Conservation (phyloP, 2,888 invertebrate species). For the Iphiclides podalirius region DNA sequence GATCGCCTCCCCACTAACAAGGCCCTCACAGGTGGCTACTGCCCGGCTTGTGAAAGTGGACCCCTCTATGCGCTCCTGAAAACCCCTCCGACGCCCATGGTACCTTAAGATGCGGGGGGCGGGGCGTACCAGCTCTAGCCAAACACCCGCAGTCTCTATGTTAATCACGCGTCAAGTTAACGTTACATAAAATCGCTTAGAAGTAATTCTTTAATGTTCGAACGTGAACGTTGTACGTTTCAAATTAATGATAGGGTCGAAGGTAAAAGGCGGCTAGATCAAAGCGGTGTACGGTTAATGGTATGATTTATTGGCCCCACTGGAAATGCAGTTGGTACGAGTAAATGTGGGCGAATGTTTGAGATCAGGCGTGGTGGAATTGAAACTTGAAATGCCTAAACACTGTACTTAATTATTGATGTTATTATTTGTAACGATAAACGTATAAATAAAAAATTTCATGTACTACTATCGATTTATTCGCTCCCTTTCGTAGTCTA, state of each 20-base stretch:
- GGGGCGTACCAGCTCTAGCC: constrained; percentile 3
- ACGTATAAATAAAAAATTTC: too few relatives aligned
- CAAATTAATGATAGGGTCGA: constrained; percentile 67
- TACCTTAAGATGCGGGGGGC: not conserved
- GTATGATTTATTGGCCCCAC: constrained; percentile 35
- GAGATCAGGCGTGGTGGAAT: constrained; percentile 6
- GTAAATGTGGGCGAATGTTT: too few relatives aligned
- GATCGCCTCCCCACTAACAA: constrained; percentile 43
- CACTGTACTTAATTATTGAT: too few relatives aligned
- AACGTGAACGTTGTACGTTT: constrained; percentile 45
- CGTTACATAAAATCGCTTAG: constrained; percentile 37
- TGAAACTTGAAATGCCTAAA: too few relatives aligned
- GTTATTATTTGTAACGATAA: too few relatives aligned
- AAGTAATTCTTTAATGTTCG: constrained; percentile 61
- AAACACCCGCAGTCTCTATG: constrained; percentile 15
- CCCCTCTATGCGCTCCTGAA: constrained; percentile 4
- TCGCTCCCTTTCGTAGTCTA: too few relatives aligned
- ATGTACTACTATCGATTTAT: too few relatives aligned
- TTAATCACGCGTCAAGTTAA: constrained; percentile 42
- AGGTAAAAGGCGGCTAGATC: constrained; percentile 69
- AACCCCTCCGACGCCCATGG: not conserved
- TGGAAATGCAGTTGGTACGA: constrained; percentile 12
- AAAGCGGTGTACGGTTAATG: constrained; percentile 51
- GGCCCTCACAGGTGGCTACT: constrained; percentile 45
- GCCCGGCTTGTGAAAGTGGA: constrained; percentile 3